Percentiles rank a stretch among this genome's conserved stretches.
Conservation (phyloP, 2,797 vertebrate genomes). For the Ctenopoma multispine region DNA sequence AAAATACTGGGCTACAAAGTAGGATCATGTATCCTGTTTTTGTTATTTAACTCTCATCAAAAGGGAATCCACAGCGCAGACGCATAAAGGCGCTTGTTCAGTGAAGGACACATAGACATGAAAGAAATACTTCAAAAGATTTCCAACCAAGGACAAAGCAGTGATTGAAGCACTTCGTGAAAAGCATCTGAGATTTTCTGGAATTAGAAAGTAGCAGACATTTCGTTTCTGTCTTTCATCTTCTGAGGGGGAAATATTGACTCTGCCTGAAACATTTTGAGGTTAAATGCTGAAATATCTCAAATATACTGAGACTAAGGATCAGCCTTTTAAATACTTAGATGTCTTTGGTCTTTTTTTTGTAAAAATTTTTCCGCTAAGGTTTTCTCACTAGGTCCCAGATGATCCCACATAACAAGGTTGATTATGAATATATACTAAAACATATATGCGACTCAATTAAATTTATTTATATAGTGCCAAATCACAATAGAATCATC, state of each 20-base stretch:
- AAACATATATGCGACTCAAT: no score
- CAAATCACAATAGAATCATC: no score
- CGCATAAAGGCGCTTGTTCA: constrained; percentile 12
- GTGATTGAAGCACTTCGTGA: constrained; percentile 31
- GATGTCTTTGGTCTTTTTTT: background rate
- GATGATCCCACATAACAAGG: no score
- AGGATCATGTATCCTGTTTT: constrained; percentile 17
- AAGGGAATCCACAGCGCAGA: constrained; percentile 12
- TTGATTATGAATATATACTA: no score
- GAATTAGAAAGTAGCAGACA: constrained; percentile 13
- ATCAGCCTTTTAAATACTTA: background rate
- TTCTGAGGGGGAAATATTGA: background rate
- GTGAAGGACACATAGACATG: constrained; percentile 39
- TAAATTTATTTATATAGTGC: no score
- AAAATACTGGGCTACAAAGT: background rate
- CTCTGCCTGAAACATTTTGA: background rate
- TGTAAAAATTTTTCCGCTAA: background rate
- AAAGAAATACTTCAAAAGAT: constrained; percentile 62
- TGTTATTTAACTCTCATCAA: constrained; percentile 29
- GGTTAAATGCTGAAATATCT: constrained; percentile 7
- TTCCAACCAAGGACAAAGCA: constrained; percentile 50
- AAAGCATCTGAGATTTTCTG: constrained; percentile 35
- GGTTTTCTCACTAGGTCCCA: background rate
- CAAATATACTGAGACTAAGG: background rate
- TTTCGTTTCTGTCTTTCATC: constrained; percentile 34